Evolutionary conservation across 2,113 vertebrate species (phyloP).

Genomic region (Sapajus apella): DNA sequence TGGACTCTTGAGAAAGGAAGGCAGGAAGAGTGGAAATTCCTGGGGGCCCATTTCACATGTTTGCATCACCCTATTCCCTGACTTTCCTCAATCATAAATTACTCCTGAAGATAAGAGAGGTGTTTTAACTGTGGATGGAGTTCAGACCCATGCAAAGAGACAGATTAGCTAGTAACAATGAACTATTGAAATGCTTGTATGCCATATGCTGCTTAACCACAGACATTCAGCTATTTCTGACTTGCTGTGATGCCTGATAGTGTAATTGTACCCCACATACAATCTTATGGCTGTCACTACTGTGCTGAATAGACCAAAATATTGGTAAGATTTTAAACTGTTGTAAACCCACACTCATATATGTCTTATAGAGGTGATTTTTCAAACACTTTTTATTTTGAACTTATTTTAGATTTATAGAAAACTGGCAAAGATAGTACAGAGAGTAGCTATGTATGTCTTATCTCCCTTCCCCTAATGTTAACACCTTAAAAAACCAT

Average conservation of each 20-base stretch:
- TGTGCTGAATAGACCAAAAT: background rate
- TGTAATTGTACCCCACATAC: background rate
- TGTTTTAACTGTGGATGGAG: background rate
- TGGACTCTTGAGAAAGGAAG: background rate
- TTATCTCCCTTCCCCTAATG: background rate
- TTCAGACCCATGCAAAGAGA: background rate
- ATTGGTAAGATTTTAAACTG: background rate
- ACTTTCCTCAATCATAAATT: background rate
- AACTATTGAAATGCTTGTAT: background rate
- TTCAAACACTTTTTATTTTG: background rate
- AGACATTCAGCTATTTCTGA: slow-evolving; percentile 6
- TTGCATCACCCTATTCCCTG: background rate
- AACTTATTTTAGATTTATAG: background rate
- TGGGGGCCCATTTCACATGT: background rate
- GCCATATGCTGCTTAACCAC: background rate
- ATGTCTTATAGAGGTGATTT: background rate
- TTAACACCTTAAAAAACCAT: background rate
- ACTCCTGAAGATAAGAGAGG: background rate
- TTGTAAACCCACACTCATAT: background rate
- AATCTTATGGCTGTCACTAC: background rate
- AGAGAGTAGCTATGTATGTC: background rate
- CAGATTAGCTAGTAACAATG: background rate
- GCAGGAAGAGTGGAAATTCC: background rate
- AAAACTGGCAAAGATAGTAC: background rate
- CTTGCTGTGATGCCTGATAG: background rate